Evolutionary conservation across 2,113 vertebrate species (phyloP), one percentile per base, ranked within the genome.

Genomic region (Podilymbus podiceps): DNA sequence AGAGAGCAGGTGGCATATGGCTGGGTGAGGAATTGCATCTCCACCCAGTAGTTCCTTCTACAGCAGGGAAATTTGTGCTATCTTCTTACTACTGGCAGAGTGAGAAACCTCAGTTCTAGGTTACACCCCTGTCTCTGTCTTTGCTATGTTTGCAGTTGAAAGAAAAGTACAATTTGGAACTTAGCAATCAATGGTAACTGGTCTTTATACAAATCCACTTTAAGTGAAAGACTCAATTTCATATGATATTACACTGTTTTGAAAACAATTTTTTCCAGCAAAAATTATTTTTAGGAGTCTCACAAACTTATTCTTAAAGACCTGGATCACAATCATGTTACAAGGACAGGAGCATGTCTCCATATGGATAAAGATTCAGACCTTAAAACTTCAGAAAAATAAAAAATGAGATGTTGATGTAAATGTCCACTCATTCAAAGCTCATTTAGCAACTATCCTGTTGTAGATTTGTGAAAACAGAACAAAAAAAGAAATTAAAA

Each of bases 181-280:
- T 75, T 59, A 52, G 77, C 93, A 93, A 93, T 88, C 74, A 88
- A 68, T 75, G 74, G 58, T 88, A 88, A 93, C 71, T 79, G 91
- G 95, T 94, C 96, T 96, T 92, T 53, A 93, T 95, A 88, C 93
- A 91, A 96, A 96, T 94, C 96, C 80, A 72, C 71, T 97, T 94
- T 62, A 95, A 96, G 53, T 76, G 66, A 93, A 97, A 94, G 67
- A 84, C 72, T 85, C 31, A 83, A 74, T 95, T 91, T 93, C 6
- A 18, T 49, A 63, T 97, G 77, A 69, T 89, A 95, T 47, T 42
- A 53, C 86, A 96, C 88, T 93, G 88, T 96, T 96, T 87, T 67
- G 86, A 88, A 97, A 97, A 93, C 86, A 93, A 85, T 95, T 96
- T 93, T 94, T 95, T 89, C 68, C 60, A 89, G 69, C 25, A 88